phyloP scores from a whole-genome alignment of 2,797 vertebrate species.

The Sarcophilus harrisii region DNA sequence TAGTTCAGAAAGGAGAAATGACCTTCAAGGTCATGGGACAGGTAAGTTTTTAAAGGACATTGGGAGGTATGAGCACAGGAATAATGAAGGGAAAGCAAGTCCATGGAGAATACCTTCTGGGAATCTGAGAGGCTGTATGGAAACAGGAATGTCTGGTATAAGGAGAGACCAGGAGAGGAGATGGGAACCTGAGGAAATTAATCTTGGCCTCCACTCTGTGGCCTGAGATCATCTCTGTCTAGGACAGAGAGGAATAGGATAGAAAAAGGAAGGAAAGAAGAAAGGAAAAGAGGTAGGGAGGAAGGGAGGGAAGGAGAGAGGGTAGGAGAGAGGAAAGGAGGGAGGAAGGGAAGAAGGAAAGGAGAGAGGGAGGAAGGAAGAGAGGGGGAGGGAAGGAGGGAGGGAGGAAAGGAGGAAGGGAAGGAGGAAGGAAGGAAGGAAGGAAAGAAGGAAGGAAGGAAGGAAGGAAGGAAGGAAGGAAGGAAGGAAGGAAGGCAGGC shows the following conservation, averaged over 20 bases:
- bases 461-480: no score
- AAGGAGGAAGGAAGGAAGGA: no score
- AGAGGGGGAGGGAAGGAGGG: no score
- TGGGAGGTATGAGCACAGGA: neutral
- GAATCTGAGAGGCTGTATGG: neutral
- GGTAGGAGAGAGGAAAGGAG: no score
- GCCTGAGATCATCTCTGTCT: neutral
- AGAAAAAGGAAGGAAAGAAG: no score
- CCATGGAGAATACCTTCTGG: neutral
- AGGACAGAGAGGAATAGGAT: neutral
- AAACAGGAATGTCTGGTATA: neutral
- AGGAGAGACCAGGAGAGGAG: neutral
- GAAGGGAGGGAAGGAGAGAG: no score
- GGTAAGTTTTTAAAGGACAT: no score
- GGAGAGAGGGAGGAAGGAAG: no score
- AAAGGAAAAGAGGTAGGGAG: no score
- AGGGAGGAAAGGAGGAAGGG: no score
- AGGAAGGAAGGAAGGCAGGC: no score
- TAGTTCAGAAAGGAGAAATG: neutral
- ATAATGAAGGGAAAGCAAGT: neutral
- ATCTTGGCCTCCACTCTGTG: neutral
- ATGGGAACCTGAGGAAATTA: neutral
- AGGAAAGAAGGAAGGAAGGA: no score
- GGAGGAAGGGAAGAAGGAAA: fast-evolving
- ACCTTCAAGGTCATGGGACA: neutral